Base-by-base conservation (phyloP, 2,113 vertebrate species). In the Terrapene triunguis region DNA sequence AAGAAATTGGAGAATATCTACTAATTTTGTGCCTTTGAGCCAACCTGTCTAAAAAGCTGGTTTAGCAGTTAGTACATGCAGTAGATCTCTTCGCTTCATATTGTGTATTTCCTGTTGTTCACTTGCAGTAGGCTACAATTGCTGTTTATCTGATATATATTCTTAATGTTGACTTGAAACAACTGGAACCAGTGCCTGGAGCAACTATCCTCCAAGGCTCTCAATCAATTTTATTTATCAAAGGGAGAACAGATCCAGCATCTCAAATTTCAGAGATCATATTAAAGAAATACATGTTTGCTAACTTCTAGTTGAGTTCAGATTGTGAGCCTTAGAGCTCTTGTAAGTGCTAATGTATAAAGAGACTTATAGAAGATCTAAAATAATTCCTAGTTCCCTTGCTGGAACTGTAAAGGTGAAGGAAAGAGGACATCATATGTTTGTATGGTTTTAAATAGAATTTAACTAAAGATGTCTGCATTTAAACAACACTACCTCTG, bases 71-170 rank as follows among this genome's bases (percentile, higher is more conserved):
- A 69, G 38, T n/a, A 21, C 32, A 85, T 76, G 59, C 27, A 54
- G 5, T 69, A 7, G 0, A 0, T 54, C 38, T 69, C 22, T 2
- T 69, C 3, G 57, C 82, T 27, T 13, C 24, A 4, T 79, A 50
- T 76, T 80, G 6, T 11, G 19, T 80, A 29, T 53, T 65, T 72
- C 35, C 42, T 47, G 82, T n/a, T 72, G 22, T 59, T 83, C 29
- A 22, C 65, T 92, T 57, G 16, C 53, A 47, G n/a, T 48, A 24
- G 76, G 65, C 13, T 79, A 89, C 78, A 50, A 5, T 1, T 2
- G 4, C 35, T 62, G 51, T 0, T 12, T 47, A 54, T 32, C 55
- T 62, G 1, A 2, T 35, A 42, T 59, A 14, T 59, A 14, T 53
- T 85, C 42, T 88, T 25, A 27, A 85, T 51, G 78, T 80, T 22